These are phyloP conservation scores for Lutjanus argentimaculatus DNA, from an alignment of 2,797 vertebrate genomes.

Conservation along the genomic window DNA sequence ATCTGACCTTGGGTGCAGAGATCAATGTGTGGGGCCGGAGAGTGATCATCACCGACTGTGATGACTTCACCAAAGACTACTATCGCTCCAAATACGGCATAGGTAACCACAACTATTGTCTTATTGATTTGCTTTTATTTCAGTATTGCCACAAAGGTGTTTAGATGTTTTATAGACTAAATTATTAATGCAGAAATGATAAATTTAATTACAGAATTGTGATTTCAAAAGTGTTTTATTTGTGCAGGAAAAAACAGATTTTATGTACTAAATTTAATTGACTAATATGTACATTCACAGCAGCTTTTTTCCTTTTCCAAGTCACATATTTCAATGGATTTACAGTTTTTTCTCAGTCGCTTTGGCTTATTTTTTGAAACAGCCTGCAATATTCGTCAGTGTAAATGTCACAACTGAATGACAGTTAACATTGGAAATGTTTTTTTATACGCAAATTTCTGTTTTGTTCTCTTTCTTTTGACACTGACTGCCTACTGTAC, in stretches of 20 bases:
- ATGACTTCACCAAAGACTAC: slow-evolving; percentile 93
- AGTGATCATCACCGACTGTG: slow-evolving; percentile 91
- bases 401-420: too few species aligned
- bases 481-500: too few species aligned
- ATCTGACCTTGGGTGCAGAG: slow-evolving; percentile 89
- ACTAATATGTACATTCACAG: neutral
- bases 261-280: neutral
- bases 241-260: neutral
- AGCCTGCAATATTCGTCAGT: too few species aligned
- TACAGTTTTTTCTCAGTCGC: too few species aligned
- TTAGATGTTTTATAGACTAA: neutral
- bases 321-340: neutral
- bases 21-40: slow-evolving; percentile 94
- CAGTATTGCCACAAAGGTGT: neutral
- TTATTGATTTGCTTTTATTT: neutral
- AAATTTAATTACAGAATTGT: neutral
- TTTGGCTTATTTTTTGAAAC: too few species aligned
- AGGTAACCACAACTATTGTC: slow-evolving; percentile 81
- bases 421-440: too few species aligned
- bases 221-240: neutral
- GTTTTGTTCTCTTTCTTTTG: too few species aligned
- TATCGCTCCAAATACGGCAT: slow-evolving; percentile 92
- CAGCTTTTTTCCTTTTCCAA: too few species aligned
- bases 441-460: too few species aligned
- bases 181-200: neutral